Percentiles rank a stretch among this genome's conserved stretches.
phyloP scores from a whole-genome alignment of 2,797 vertebrate genomes.

The Simalia tracyae region DNA sequence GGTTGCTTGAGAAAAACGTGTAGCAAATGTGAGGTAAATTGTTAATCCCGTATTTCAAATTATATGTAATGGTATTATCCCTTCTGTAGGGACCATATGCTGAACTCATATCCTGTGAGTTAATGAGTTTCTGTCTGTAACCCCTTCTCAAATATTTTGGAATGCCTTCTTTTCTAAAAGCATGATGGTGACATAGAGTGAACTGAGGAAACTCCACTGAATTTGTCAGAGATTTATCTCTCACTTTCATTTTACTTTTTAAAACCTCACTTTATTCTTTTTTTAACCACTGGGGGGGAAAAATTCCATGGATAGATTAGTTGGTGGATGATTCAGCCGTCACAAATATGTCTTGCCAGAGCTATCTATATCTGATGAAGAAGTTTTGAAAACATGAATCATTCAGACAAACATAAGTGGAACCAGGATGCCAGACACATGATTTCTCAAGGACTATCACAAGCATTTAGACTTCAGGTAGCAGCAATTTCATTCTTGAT shows the following conservation, averaged over 20 bases:
- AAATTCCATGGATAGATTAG: constrained; percentile 17
- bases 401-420: not conserved
- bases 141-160: constrained; percentile 34
- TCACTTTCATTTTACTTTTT: constrained; percentile 2
- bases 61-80: not conserved
- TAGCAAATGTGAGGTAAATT: constrained; percentile 9
- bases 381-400: constrained; percentile 43
- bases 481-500: not conserved
- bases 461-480: not conserved
- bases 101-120: not conserved
- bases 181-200: constrained; percentile 3
- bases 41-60: not conserved
- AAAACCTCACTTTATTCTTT: constrained; percentile 26
- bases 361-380: constrained; percentile 34
- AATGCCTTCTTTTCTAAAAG: constrained; percentile 36
- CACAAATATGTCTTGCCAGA: constrained; percentile 41
- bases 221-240: not conserved
- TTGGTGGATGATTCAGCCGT: constrained; percentile 54
- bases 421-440: not conserved
- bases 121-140: constrained; percentile 1
- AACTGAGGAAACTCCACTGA: constrained; percentile 41
- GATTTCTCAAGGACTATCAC: not conserved
- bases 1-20: not conserved
- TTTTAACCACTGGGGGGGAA: constrained; percentile 40
- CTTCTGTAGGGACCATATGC: not conserved